Evolutionary conservation across 1,140 invertebrate species (phyloP).

Genomic region (Rhynchophorus ferrugineus): DNA sequence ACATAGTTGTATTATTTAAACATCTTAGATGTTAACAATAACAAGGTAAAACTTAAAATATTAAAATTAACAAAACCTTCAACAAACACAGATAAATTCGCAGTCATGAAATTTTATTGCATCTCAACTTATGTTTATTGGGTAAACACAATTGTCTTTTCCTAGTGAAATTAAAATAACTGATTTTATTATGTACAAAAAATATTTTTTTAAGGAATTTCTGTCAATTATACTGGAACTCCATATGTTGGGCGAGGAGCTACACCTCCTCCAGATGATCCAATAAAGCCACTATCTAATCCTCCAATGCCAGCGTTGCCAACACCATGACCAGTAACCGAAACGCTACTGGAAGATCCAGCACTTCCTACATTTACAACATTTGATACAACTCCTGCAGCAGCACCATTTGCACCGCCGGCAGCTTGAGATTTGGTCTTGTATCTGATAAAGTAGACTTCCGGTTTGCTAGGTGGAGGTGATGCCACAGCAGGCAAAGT

Average conservation of each 20-base stretch:
- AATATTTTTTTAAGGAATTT: neutral
- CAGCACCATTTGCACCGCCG: constrained; percentile 9
- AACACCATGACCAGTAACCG: constrained; percentile 30
- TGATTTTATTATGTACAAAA: too few relatives aligned
- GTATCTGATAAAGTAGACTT: constrained; percentile 83
- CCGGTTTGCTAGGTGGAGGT: constrained; percentile 74
- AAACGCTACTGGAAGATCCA: constrained; percentile 26
- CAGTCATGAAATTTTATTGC: too few relatives aligned
- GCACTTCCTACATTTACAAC: too few relatives aligned
- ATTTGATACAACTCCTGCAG: constrained; percentile 7
- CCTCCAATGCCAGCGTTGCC: constrained; percentile 32
- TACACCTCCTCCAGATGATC: neutral
- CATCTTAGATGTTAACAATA: too few relatives aligned
- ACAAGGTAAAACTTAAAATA: too few relatives aligned
- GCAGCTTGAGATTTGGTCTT: constrained; percentile 49
- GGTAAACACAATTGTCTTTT: too few relatives aligned
- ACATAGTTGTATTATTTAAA: neutral
- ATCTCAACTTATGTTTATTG: too few relatives aligned
- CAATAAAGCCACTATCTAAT: too few relatives aligned
- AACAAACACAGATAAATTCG: too few relatives aligned
- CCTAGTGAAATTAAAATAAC: too few relatives aligned
- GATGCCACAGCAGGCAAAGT: constrained; percentile 69
- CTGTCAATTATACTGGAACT: constrained; percentile 29
- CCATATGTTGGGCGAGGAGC: constrained; percentile 24
- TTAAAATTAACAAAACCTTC: too few relatives aligned